Evolutionary conservation across 2,797 vertebrate species (phyloP).

Genomic region (Halcyon badia): DNA sequence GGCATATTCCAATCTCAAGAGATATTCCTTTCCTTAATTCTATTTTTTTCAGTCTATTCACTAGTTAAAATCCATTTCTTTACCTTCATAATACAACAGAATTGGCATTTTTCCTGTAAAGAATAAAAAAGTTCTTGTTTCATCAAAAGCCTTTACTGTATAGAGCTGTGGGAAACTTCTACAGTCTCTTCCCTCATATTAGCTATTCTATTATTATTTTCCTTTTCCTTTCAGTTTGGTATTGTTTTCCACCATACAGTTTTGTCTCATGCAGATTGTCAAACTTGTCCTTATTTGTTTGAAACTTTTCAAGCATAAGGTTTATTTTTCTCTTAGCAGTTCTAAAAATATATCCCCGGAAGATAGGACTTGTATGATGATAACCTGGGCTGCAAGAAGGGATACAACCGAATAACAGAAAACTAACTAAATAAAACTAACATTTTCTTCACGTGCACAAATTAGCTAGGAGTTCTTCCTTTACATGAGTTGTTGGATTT

Average conservation of each 20-base stretch:
- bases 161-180: background rate
- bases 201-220: background rate
- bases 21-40: background rate
- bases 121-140: constrained; percentile 19
- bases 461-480: background rate
- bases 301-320: constrained; percentile 20
- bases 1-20: background rate
- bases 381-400: constrained; percentile 8
- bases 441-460: constrained; percentile 6
- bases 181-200: background rate
- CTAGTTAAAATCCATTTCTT: background rate
- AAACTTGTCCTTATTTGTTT: constrained; percentile 43
- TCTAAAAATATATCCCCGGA: constrained; percentile 20
- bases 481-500: background rate
- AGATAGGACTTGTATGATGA: background rate
- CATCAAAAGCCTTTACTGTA: background rate
- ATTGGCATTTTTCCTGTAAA: constrained; percentile 40
- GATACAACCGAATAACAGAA: background rate
- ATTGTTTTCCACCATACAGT: constrained; percentile 5
- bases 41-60: background rate
- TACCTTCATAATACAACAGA: background rate
- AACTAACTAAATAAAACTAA: background rate
- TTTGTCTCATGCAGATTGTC: background rate
- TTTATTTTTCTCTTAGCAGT: constrained; percentile 12
- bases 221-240: background rate